These are phyloP conservation scores for Archilochus colubris DNA, from an alignment of 2,113 vertebrate genomes.

Conservation along the genomic window DNA sequence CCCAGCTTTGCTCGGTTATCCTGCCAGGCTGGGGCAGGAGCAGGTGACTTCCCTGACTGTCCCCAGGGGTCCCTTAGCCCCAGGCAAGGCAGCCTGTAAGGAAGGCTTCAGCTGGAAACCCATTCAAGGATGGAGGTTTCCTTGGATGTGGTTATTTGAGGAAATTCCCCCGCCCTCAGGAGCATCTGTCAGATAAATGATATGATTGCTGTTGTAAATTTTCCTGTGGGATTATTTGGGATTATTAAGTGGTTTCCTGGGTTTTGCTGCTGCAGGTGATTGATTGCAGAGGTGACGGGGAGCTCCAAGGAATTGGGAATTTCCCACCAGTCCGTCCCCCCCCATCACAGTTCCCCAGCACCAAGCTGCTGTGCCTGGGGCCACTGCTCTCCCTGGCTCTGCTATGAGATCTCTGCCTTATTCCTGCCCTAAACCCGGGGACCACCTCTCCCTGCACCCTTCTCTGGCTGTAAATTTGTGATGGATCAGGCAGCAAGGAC, in stretches of 20 bases:
- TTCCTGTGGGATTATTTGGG: background rate
- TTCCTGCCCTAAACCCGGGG: accelerated
- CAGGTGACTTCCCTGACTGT: background rate
- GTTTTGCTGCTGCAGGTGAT: background rate
- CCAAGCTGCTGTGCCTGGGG: background rate
- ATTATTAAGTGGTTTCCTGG: background rate
- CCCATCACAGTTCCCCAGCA: accelerated
- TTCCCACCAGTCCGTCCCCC: background rate
- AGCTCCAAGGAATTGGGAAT: background rate
- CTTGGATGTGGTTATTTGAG: background rate
- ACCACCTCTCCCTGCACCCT: background rate
- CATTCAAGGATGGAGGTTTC: accelerated
- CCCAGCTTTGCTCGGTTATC: background rate
- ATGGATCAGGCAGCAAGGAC: background rate
- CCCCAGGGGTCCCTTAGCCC: background rate
- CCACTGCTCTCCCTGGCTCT: accelerated
- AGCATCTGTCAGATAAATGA: background rate
- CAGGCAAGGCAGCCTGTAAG: background rate
- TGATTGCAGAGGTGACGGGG: background rate
- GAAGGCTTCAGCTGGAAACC: background rate
- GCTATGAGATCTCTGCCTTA: background rate
- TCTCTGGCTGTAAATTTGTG: background rate
- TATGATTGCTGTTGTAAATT: background rate
- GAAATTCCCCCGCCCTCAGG: background rate
- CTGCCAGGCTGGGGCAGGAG: background rate